Conservation (phyloP, 2,888 invertebrate genomes). For the Tenthredo mesomela region DNA sequence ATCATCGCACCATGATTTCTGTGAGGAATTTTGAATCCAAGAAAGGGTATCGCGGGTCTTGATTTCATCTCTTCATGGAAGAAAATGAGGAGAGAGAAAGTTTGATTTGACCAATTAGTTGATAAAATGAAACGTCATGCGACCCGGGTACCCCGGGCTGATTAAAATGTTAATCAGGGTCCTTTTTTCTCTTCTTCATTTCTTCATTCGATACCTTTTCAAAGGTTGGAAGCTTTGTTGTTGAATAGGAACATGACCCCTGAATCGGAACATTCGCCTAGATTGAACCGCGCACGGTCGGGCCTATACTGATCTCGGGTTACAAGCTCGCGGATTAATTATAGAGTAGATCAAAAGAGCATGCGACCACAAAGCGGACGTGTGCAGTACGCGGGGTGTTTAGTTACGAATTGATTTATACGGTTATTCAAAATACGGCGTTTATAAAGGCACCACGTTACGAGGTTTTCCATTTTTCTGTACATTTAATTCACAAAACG, state of each 20-base stretch:
- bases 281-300: constrained; percentile 44
- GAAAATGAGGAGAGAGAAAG: too few species aligned
- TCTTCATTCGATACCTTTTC: constrained; percentile 74
- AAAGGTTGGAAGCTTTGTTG: constrained; percentile 70
- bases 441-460: background rate
- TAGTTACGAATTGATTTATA: constrained; percentile 51
- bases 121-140: constrained; percentile 65
- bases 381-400: constrained; percentile 67
- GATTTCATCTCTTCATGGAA: too few species aligned
- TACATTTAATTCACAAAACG: too few species aligned
- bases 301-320: constrained; percentile 73
- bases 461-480: background rate
- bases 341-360: constrained; percentile 76
- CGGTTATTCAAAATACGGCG: background rate
- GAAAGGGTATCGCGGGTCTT: too few species aligned
- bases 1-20: too few species aligned
- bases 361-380: constrained; percentile 74
- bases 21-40: background rate
- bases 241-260: constrained; percentile 64
- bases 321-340: constrained; percentile 76
- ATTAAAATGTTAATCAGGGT: constrained; percentile 75
- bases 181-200: constrained; percentile 58
- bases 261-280: constrained; percentile 37
- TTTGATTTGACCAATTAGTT: background rate
- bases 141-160: constrained; percentile 65